A percentile compares a stretch with the other conserved stretches of the same genome.
Conservation (phyloP, 2,888 invertebrate genomes). For the Anagyrus pseudococci region DNA sequence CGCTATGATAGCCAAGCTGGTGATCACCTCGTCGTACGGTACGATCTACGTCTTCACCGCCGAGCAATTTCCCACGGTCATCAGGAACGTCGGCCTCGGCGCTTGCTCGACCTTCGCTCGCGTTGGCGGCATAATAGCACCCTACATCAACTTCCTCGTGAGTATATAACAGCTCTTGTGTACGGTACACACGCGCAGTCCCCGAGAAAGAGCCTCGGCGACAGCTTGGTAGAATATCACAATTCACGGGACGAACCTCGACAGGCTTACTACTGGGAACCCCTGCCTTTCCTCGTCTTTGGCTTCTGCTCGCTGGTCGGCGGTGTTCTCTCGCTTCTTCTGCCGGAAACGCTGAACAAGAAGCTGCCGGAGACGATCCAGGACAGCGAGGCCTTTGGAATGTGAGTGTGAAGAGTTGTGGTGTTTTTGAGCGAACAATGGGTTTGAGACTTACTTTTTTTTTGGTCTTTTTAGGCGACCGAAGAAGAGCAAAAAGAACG, state of each 20-base stretch:
- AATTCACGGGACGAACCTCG: neutral
- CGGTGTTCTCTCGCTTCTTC: conserved; percentile 66
- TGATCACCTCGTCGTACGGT: conserved; percentile 77
- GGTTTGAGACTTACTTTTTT: neutral
- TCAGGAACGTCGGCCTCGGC: conserved; percentile 71
- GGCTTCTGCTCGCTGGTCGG: conserved; percentile 67
- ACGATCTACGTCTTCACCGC: conserved; percentile 77
- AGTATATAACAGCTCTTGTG: conserved; percentile 36
- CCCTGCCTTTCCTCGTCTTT: conserved; percentile 68
- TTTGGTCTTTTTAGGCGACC: conserved; percentile 42
- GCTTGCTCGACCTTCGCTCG: conserved; percentile 71
- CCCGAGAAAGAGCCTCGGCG: neutral
- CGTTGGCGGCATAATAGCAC: conserved; percentile 70
- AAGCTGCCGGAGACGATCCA: conserved; percentile 72
- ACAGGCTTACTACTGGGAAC: conserved; percentile 67
- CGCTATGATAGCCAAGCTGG: conserved; percentile 76
- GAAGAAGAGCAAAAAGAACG: conserved; percentile 47
- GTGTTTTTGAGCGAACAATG: neutral
- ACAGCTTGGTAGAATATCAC: neutral
- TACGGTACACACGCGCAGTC: neutral
- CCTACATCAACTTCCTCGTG: conserved; percentile 68
- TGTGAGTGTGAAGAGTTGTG: conserved; percentile 59
- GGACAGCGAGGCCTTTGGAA: conserved; percentile 70
- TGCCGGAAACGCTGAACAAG: conserved; percentile 73
- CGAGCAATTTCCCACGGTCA: conserved; percentile 78